A percentile compares a stretch with the other conserved stretches of the same genome.
phyloP scores from a whole-genome alignment of 2,888 invertebrate genomes.

The Cotesia congregata region DNA sequence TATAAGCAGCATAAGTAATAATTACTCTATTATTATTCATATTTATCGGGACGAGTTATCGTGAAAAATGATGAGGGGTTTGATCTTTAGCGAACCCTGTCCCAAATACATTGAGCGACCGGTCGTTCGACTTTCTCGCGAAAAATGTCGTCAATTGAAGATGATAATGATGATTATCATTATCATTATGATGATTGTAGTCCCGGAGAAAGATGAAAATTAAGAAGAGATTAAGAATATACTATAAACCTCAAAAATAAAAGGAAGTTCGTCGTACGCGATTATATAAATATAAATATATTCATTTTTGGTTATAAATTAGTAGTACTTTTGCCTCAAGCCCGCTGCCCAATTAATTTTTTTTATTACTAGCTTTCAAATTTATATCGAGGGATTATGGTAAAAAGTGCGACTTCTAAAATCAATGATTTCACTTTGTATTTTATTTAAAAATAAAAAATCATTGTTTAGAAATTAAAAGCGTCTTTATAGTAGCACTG shows the following conservation, averaged over 20 bases:
- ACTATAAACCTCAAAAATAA: neutral
- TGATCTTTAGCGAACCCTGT: slow-evolving; percentile 30
- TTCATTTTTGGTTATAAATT: too few relatives aligned
- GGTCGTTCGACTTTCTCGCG: slow-evolving; percentile 51
- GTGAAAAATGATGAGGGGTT: slow-evolving; percentile 29
- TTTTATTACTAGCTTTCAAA: too few relatives aligned
- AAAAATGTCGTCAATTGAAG: slow-evolving; percentile 49
- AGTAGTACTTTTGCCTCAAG: too few relatives aligned
- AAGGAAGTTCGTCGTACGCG: too few relatives aligned
- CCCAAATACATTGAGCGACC: slow-evolving; percentile 37
- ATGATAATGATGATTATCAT: neutral
- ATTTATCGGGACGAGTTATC: slow-evolving; percentile 21
- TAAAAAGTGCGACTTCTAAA: too few relatives aligned
- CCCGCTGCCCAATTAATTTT: too few relatives aligned
- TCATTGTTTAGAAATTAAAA: too few relatives aligned
- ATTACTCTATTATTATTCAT: slow-evolving; percentile 12
- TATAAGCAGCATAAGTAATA: slow-evolving; percentile 7
- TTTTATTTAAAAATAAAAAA: too few relatives aligned
- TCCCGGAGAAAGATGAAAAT: slow-evolving; percentile 9
- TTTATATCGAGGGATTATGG: too few relatives aligned
- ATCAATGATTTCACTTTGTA: too few relatives aligned
- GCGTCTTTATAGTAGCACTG: too few relatives aligned
- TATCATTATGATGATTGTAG: neutral
- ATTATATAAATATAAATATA: too few relatives aligned
- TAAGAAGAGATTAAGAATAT: neutral